Base-by-base conservation (phyloP, 2,797 vertebrate genomes). In the Neomorphus geoffroyi region DNA sequence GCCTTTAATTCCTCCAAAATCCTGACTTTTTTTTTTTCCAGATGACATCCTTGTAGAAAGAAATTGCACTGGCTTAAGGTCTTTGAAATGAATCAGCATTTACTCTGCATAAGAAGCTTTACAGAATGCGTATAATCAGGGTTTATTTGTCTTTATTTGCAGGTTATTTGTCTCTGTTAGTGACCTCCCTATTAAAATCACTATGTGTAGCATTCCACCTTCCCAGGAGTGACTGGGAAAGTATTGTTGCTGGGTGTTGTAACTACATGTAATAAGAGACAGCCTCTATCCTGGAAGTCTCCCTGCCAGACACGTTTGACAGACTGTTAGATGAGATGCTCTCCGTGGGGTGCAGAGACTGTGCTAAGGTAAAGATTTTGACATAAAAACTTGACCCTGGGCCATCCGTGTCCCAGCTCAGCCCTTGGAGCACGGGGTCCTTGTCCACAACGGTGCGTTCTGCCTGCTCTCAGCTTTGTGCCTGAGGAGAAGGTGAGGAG, bases 401-500 rank as follows among this genome's bases (percentile, higher is more conserved):
- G 22, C 58, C 33, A 22, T 73, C 57, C 50, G 21, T 11, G 1
- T 83, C 81, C 50, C 21, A 10, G 18, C 50, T 18, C 27, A 57
- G 43, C 57, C 32, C 62, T 60, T 51, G 32, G 53, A 71, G 9
- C 70, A 2, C 8, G 0, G 50, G 37, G 33, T 69, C 8, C 0
- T 19, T 39, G 32, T 37, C 66, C 64, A 1, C 5, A 13, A 18
- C 64, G 19, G 18, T 66, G 11, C 5, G 0, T 2, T 37, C 32
- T 12, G 13, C 12, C 6, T 3, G 9, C 13, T 65, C 27, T 17
- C n/a, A 54, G 66, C 7, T 2, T 15, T 24, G 37, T 17, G 41
- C 65, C 51, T 2, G 23, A 41, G 88, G 41, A 86, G 90, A 54
- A 50, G 53, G 57, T 32, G 74, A 86, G 88, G 90, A 89, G 88